Evolutionary conservation across 2,797 vertebrate species (phyloP), one percentile per base, ranked within the genome.

Genomic region (Lutjanus campechanus): DNA sequence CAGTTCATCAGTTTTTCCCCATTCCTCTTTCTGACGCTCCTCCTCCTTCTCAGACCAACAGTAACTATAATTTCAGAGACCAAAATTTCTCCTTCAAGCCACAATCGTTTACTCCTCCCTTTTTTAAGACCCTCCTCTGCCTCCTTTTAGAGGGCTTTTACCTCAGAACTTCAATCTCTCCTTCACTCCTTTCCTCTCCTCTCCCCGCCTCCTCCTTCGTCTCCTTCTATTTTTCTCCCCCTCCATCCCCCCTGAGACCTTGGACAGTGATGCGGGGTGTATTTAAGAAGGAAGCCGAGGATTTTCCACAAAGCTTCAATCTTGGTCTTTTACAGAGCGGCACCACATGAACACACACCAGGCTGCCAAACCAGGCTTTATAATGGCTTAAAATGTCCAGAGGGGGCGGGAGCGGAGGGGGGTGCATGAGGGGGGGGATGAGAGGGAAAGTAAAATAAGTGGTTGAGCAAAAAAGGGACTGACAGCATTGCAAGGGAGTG

Each of bases 231-330:
- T 19, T 20, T 63, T 61, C n/a, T n/a, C 41, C n/a, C 6, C 5
- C 7, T 13, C 1, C 12, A 16, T 8, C 17, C n/a, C 73, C 41
- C 56, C 61, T 0, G 68, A 82, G 85, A 86, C 87, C 69, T 79
- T 80, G 85, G 89, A 86, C 87, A 91, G 56, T 81, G 83, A 89
- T 86, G 72, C 83, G 1, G 74, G 81, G 77, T 86, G 84, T 88
- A 89, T 91, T 91, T 88, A 81, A 88, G 64, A 81, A 74, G 85
- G 85, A 85, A 90, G 82, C 83, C 9, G 5, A 87, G 88, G 89
- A 91, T 92, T 93, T 91, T 91, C 82, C 78, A 77, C 88, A 90
- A 90, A 90, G 87, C 90, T 91, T 86, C 88, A 90, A 88, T 91
- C 90, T 84, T 73, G 73, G 85, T 91, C 84, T 89, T 89, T 88